phyloP scores from a whole-genome alignment of 1,140 invertebrate species.

The Plodia interpunctella region DNA sequence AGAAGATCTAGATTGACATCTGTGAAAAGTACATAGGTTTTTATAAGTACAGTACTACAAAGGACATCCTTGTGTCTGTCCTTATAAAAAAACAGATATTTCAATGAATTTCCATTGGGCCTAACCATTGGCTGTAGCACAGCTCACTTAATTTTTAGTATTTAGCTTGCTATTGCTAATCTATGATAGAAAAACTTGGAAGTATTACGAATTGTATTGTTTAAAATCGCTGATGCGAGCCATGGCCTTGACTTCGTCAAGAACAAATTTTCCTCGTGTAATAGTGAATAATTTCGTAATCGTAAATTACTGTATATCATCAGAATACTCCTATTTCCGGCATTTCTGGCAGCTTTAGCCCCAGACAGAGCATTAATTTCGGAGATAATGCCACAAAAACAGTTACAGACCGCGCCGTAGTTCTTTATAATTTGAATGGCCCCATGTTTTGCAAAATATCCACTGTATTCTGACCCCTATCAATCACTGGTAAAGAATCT shows the following conservation, averaged over 20 bases:
- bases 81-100: too few species aligned
- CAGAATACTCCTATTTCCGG: conserved; percentile 3
- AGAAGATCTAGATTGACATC: too few species aligned
- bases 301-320: background rate
- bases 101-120: too few species aligned
- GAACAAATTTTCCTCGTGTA: background rate
- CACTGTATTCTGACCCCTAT: conserved; percentile 3
- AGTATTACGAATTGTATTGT: too few species aligned
- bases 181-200: too few species aligned
- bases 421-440: background rate
- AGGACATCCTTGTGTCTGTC: too few species aligned
- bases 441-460: background rate
- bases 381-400: conserved; percentile 3
- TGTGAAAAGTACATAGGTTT: too few species aligned
- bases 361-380: conserved; percentile 2
- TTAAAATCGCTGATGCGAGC: background rate
- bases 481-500: background rate
- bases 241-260: background rate
- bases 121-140: too few species aligned
- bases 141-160: too few species aligned
- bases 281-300: background rate
- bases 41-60: too few species aligned
- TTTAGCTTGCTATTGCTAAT: too few species aligned
- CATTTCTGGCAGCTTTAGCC: background rate
- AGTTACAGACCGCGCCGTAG: background rate